Base-by-base conservation (phyloP, 2,113 vertebrate species). In the Muntiacus muntjak region DNA sequence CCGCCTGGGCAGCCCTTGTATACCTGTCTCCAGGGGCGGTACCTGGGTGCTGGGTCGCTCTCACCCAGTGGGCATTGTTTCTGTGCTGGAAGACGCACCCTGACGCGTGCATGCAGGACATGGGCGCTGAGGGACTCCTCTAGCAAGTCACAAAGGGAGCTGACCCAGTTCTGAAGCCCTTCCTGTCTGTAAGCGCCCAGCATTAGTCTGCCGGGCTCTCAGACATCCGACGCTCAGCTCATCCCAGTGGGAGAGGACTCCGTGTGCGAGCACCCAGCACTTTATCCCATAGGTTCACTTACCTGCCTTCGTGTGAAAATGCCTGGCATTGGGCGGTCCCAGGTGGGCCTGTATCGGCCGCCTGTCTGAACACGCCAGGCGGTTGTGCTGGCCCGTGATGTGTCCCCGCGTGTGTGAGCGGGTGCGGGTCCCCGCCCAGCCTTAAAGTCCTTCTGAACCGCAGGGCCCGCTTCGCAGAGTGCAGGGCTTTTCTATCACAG, bases 351-450 rank as follows among this genome's bases (percentile, higher is more conserved):
- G 1, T 12, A 16, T 1, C 12, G 36, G 19, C 7, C 5, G 19
- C 13, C 47, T 11, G 5, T 2, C 11, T 21, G 40, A 30, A 13
- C 36, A 23, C 36, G 28, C 23, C 40, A 7, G 58, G 14, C 5
- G 9, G 6, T 16, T 15, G 17, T 87, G 84, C 43, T 10, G 6
- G 54, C 50, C 23, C 4, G 54, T 1, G 57, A 3, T 1, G 25
- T 14, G 7, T 36, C 60, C 9, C 64, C n/a, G 0, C 3, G 1
- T 14, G 36, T 7, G 54, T 26, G 52, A n/a, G 36, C 3, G 0
- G 21, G 25, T 21, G n/a, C 8, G 2, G 14, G 12, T 13, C 58
- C 23, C 67, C 1, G n/a, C 81, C 7, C 30, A 19, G 26, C 57
- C 25, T 86, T 92, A 6, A 1, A 47, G n/a, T 23, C 13, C 62